These are phyloP conservation scores for Enchytraeus crypticus DNA, from an alignment of 2,888 invertebrate genomes.

Conservation along the genomic window DNA sequence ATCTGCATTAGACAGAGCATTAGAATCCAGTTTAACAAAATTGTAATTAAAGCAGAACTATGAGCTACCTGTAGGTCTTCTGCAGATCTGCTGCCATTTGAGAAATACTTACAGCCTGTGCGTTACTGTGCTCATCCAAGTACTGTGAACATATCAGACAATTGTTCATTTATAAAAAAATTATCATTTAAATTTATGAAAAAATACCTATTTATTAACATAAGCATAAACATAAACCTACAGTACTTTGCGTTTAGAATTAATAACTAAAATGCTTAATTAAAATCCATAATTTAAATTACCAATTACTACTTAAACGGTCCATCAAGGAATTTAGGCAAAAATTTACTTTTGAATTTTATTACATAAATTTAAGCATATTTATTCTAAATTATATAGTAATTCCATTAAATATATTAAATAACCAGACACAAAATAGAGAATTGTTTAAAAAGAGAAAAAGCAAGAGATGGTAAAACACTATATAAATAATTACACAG, in stretches of 20 bases:
- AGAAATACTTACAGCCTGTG: neutral
- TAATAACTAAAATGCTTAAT: no score
- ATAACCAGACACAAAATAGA: no score
- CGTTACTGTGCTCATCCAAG: neutral
- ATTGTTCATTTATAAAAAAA: neutral
- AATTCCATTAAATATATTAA: no score
- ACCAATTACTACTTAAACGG: no score
- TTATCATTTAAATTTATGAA: neutral
- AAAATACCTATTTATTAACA: neutral
- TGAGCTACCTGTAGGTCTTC: neutral
- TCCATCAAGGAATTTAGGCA: neutral
- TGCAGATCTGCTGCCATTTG: neutral
- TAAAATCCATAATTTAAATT: no score
- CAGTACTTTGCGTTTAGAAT: no score
- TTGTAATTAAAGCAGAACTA: neutral
- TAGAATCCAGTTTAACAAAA: neutral
- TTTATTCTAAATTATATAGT: no score
- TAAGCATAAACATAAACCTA: neutral
- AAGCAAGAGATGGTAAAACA: no score
- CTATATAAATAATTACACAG: no score
- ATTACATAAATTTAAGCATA: no score
- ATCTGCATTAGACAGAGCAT: neutral
- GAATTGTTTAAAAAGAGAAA: no score
- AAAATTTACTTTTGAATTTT: no score
- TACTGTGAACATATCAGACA: neutral